A percentile compares a stretch with the other conserved stretches of the same genome.
phyloP scores from a whole-genome alignment of 1,140 invertebrate genomes.

The Zaprionus ornatus region DNA sequence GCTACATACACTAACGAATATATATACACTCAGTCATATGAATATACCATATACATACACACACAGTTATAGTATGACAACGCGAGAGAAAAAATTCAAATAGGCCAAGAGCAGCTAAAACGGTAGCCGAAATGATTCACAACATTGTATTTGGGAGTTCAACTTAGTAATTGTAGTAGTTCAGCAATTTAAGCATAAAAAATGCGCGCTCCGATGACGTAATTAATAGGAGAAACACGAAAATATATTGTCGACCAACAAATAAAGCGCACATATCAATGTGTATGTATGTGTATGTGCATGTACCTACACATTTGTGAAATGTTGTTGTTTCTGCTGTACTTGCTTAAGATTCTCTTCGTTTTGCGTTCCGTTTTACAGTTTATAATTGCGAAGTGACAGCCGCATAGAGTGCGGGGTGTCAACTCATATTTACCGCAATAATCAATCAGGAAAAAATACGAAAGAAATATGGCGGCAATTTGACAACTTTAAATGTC shows the following conservation, averaged over 20 bases:
- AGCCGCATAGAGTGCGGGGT: conserved; percentile 30
- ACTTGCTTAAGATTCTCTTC: conserved; percentile 24
- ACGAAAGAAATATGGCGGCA: conserved; percentile 76
- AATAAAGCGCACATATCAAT: conserved; percentile 41
- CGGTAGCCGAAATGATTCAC: conserved; percentile 66
- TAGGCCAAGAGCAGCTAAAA: conserved; percentile 67
- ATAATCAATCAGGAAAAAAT: conserved; percentile 51
- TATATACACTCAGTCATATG: conserved; percentile 1
- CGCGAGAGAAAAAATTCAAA: conserved; percentile 36
- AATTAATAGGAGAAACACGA: conserved; percentile 73
- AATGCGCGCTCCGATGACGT: conserved; percentile 74
- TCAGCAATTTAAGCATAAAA: conserved; percentile 59
- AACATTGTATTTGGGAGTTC: conserved; percentile 53
- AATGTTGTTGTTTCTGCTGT: conserved; percentile 51
- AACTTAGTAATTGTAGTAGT: conserved; percentile 55
- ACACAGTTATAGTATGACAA: conserved; percentile 38
- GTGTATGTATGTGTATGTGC: neutral
- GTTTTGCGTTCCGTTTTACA: conserved; percentile 37
- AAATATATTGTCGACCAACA: conserved; percentile 54
- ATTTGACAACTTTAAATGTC: conserved; percentile 68
- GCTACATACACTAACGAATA: neutral
- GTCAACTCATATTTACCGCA: conserved; percentile 76
- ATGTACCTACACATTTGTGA: conserved; percentile 33
- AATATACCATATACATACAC: conserved; percentile 19
- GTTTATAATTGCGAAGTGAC: conserved; percentile 37